Evolutionary conservation across 1,140 invertebrate species (phyloP).

Genomic region (Drosophila subpulchrella): DNA sequence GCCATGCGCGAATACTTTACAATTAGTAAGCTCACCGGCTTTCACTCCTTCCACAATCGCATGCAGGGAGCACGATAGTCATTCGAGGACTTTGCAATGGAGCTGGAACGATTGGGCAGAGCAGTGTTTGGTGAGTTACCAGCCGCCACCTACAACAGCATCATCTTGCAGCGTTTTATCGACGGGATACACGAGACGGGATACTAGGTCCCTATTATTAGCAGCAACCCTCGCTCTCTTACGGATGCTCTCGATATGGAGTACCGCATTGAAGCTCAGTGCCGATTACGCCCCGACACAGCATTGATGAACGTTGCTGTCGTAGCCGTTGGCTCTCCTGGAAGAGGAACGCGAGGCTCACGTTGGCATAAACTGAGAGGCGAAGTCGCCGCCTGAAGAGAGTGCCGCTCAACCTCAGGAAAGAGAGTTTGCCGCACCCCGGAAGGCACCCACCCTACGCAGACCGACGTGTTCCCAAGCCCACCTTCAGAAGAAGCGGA

Average conservation of each 20-base stretch:
- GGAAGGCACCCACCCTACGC: too few species aligned
- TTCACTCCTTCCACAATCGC: neutral
- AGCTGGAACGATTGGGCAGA: conserved; percentile 2
- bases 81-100: neutral
- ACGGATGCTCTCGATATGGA: neutral
- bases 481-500: neutral
- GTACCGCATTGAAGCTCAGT: neutral
- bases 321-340: too few species aligned
- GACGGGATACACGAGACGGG: neutral
- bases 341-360: too few species aligned
- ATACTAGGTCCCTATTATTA: neutral
- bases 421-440: too few species aligned
- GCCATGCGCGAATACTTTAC: neutral
- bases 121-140: neutral
- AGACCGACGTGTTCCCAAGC: neutral
- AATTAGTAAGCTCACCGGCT: neutral
- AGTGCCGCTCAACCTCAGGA: too few species aligned
- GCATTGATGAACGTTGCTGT: too few species aligned
- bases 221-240: neutral
- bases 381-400: too few species aligned
- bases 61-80: neutral
- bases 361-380: too few species aligned
- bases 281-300: too few species aligned
- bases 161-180: neutral
- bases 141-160: neutral